phyloP scores from a whole-genome alignment of 2,888 invertebrate species.

The Zygaena filipendulae region DNA sequence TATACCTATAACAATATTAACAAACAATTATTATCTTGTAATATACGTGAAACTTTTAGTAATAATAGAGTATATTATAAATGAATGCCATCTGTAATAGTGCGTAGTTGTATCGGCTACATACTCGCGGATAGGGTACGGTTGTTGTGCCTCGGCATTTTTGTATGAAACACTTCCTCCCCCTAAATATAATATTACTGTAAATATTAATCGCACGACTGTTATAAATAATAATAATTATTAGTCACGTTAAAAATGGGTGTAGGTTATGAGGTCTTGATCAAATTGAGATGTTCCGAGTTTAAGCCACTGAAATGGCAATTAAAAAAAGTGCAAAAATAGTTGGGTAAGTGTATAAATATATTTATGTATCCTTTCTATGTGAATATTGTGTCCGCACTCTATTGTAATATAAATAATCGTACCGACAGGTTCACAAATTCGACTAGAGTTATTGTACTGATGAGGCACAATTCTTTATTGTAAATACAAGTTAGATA shows the following conservation, averaged over 20 bases:
- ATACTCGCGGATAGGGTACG: slow-evolving; percentile 16
- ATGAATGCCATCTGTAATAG: slow-evolving; percentile 31
- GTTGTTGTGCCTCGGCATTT: slow-evolving; percentile 27
- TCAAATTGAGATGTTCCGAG: slow-evolving; percentile 65
- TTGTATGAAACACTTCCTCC: slow-evolving; percentile 48
- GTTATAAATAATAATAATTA: slow-evolving; percentile 29
- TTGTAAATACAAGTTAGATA: slow-evolving; percentile 61
- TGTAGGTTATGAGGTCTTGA: slow-evolving; percentile 60
- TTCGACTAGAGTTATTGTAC: slow-evolving; percentile 44
- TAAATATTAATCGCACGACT: slow-evolving; percentile 48
- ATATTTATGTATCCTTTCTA: slow-evolving; percentile 49
- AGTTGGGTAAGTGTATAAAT: slow-evolving; percentile 55
- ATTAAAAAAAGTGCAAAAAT: slow-evolving; percentile 66
- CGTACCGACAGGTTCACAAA: slow-evolving; percentile 44
- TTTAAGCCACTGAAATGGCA: slow-evolving; percentile 63
- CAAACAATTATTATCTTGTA: too few relatives aligned
- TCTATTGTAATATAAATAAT: slow-evolving; percentile 61
- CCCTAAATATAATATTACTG: slow-evolving; percentile 33
- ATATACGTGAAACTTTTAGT: slow-evolving; percentile 30
- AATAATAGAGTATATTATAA: too few relatives aligned
- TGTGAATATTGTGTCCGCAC: slow-evolving; percentile 62
- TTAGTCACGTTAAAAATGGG: slow-evolving; percentile 42
- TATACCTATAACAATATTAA: too few relatives aligned
- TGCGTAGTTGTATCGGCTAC: slow-evolving; percentile 12
- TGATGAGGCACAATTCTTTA: slow-evolving; percentile 61